These are phyloP conservation scores for Arenicola marina DNA, from an alignment of 2,888 invertebrate genomes.

Conservation along the genomic window DNA sequence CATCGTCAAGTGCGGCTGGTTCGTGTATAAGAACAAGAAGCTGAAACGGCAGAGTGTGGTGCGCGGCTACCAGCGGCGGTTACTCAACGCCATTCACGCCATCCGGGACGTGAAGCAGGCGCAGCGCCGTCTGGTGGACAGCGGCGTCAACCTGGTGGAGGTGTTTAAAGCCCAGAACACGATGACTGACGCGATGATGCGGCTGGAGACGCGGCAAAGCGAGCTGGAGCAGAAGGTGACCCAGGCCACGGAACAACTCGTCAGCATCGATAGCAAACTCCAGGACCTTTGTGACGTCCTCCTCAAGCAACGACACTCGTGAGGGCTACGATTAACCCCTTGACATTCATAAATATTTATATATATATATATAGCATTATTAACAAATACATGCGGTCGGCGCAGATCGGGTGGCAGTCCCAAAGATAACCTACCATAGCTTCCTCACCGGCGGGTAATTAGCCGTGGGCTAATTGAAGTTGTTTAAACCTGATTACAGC, in stretches of 20 bases:
- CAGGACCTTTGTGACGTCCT: neutral
- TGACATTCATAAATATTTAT: too few species aligned
- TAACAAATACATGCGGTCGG: too few species aligned
- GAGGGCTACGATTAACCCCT: too few species aligned
- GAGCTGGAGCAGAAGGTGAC: neutral
- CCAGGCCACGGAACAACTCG: neutral
- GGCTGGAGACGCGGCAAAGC: neutral
- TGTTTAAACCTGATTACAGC: too few species aligned
- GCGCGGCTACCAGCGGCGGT: conserved; percentile 47
- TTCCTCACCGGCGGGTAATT: too few species aligned
- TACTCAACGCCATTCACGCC: conserved; percentile 54
- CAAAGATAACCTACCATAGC: too few species aligned
- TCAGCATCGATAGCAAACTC: neutral
- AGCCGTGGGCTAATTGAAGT: too few species aligned
- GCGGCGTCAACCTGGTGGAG: conserved; percentile 27
- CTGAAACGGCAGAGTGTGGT: conserved; percentile 16
- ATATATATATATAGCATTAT: too few species aligned
- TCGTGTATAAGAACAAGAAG: conserved; percentile 46
- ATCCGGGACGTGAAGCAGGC: conserved; percentile 57
- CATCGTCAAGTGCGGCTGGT: conserved; percentile 55
- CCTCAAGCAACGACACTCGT: too few species aligned
- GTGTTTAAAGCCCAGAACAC: conserved; percentile 26
- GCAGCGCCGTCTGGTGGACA: conserved; percentile 37
- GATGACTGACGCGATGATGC: conserved; percentile 10
- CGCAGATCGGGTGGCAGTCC: too few species aligned